Percentiles rank a stretch among this genome's conserved stretches.
Evolutionary conservation across 2,113 vertebrate genomes (phyloP).

Genomic region (Crocuta crocuta): DNA sequence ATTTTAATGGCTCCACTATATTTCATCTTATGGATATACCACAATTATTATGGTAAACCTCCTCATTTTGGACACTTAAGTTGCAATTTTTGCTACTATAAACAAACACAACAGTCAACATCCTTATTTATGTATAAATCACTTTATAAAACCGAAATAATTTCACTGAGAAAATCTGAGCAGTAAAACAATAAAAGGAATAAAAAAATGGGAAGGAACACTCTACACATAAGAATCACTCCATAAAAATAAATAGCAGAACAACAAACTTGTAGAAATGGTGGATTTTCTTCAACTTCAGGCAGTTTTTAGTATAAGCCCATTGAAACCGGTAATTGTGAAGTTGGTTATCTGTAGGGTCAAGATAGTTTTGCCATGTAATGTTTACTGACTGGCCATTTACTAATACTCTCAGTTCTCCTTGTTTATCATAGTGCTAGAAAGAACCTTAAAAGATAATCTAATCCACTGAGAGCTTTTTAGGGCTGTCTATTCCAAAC

Average conservation of each 20-base stretch:
- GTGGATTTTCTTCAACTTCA: not conserved
- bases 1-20: not conserved
- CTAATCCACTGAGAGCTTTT: conserved; percentile 71
- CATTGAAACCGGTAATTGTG: not conserved
- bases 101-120: not conserved
- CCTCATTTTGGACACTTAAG: not conserved
- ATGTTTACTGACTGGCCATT: conserved; percentile 54
- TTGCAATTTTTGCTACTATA: not conserved
- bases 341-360: not conserved
- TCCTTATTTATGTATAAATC: not conserved
- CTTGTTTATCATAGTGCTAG: conserved; percentile 67
- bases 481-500: conserved; percentile 62
- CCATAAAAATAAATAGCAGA: not conserved
- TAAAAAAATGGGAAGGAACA: not conserved
- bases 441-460: conserved; percentile 68
- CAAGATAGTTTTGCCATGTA: not conserved
- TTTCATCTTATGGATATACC: not conserved
- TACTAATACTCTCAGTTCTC: conserved; percentile 54
- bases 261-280: not conserved
- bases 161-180: not conserved
- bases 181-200: conserved; percentile 15
- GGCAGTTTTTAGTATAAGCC: not conserved
- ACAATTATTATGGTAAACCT: not conserved
- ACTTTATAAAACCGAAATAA: conserved; percentile 30
- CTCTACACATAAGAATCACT: not conserved